phyloP scores from a whole-genome alignment of 2,113 vertebrate species.

The Xenus cinereus region DNA sequence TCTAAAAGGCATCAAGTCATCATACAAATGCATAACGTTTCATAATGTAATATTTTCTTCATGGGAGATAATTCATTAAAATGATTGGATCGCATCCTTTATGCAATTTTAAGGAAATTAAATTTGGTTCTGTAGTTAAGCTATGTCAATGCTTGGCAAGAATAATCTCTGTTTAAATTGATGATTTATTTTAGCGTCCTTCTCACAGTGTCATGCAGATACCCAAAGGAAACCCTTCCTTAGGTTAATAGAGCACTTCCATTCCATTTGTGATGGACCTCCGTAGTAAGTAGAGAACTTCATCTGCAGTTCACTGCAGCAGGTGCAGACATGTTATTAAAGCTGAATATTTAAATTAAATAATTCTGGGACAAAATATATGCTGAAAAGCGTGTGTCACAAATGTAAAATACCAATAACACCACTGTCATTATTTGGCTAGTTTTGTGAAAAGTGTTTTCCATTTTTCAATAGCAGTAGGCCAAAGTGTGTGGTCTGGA shows the following conservation, averaged over 20 bases:
- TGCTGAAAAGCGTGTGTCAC: rapidly evolving
- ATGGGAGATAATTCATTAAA: not conserved
- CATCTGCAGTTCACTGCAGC: not conserved
- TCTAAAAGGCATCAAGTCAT: not conserved
- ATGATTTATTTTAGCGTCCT: not conserved
- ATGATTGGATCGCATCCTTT: not conserved
- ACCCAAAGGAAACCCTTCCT: not conserved
- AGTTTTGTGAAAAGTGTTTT: not conserved
- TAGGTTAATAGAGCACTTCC: not conserved
- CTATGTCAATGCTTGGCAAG: not conserved
- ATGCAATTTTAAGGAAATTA: not conserved
- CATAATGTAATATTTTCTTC: not conserved
- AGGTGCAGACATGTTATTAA: not conserved
- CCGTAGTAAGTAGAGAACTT: not conserved
- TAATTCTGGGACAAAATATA: not conserved
- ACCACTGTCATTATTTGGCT: not conserved
- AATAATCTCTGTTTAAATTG: not conserved
- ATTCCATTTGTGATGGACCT: not conserved
- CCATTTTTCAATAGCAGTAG: not conserved
- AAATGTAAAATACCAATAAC: not conserved
- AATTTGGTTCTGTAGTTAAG: not conserved
- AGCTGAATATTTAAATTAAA: not conserved
- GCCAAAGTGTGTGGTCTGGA: not conserved
- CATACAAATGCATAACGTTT: not conserved
- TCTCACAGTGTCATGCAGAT: not conserved